Percentiles rank a stretch among this genome's conserved stretches.
Evolutionary conservation across 1,140 invertebrate species (phyloP).

Genomic region (Bombyx mandarina): DNA sequence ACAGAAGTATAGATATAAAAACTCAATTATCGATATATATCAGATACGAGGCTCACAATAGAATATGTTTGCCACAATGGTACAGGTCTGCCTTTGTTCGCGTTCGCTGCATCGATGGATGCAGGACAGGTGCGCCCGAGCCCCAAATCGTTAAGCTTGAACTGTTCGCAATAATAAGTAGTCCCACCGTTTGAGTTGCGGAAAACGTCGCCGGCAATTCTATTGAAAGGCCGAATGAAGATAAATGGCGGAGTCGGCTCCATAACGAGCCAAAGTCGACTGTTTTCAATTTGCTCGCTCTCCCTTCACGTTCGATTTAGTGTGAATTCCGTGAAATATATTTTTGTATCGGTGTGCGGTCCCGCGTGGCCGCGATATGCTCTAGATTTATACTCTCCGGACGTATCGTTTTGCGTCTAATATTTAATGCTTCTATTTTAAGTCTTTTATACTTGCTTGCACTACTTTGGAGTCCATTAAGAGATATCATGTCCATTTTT

Average conservation of each 20-base stretch:
- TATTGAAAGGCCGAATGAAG: constrained; percentile 65
- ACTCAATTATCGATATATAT: no score
- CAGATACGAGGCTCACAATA: no score
- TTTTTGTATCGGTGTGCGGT: constrained; percentile 26
- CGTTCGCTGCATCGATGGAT: neutral
- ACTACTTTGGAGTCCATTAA: neutral
- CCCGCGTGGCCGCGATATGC: constrained; percentile 1
- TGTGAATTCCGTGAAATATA: constrained; percentile 45
- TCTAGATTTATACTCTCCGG: no score
- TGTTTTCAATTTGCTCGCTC: constrained; percentile 60
- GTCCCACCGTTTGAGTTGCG: constrained; percentile 60
- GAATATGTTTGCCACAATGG: no score
- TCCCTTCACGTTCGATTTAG: constrained; percentile 48
- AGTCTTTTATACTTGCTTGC: neutral
- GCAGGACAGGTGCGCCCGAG: constrained; percentile 41
- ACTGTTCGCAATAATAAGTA: constrained; percentile 65
- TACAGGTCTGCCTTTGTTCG: no score
- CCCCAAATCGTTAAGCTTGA: constrained; percentile 55
- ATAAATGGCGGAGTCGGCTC: constrained; percentile 59
- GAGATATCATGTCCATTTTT: neutral
- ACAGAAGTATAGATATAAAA: no score
- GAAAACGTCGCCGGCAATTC: constrained; percentile 60
- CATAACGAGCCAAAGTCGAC: constrained; percentile 60
- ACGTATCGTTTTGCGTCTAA: no score
- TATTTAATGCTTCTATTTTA: no score